phyloP scores from a whole-genome alignment of 2,797 vertebrate species.

The Pelodytes ibericus region DNA sequence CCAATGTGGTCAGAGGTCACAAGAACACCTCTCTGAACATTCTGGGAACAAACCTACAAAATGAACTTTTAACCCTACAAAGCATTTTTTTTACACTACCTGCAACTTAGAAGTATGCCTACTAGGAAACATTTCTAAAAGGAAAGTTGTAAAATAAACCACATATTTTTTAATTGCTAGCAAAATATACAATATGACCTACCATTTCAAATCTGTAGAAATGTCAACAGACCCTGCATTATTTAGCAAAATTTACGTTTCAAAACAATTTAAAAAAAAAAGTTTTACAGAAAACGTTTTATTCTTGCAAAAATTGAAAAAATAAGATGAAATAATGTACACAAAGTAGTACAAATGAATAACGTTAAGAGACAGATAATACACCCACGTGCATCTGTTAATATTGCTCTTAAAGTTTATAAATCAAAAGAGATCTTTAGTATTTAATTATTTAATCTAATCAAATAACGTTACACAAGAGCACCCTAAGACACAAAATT shows the following conservation, averaged over 20 bases:
- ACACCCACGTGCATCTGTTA: background rate
- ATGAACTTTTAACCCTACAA: slow-evolving; percentile 53
- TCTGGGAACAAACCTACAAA: slow-evolving; percentile 49
- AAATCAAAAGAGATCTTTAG: background rate
- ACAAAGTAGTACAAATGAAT: background rate
- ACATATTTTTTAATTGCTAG: slow-evolving; percentile 25
- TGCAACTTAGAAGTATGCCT: slow-evolving; percentile 31
- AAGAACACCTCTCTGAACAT: slow-evolving; percentile 34
- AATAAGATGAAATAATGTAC: background rate
- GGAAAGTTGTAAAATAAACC: slow-evolving; percentile 15
- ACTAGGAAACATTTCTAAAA: slow-evolving; percentile 15
- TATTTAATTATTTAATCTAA: background rate
- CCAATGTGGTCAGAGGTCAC: slow-evolving; percentile 43
- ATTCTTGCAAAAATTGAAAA: background rate
- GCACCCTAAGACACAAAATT: no score
- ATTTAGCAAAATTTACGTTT: background rate
- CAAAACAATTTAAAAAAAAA: background rate
- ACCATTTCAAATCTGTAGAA: background rate
- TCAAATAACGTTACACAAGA: no score
- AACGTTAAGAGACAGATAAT: background rate
- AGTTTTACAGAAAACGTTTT: background rate
- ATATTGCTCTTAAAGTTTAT: background rate
- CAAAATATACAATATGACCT: background rate
- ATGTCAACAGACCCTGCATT: background rate
- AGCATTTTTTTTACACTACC: slow-evolving; percentile 15